Conservation (phyloP, 2,113 vertebrate genomes). For the Vimba vimba region DNA sequence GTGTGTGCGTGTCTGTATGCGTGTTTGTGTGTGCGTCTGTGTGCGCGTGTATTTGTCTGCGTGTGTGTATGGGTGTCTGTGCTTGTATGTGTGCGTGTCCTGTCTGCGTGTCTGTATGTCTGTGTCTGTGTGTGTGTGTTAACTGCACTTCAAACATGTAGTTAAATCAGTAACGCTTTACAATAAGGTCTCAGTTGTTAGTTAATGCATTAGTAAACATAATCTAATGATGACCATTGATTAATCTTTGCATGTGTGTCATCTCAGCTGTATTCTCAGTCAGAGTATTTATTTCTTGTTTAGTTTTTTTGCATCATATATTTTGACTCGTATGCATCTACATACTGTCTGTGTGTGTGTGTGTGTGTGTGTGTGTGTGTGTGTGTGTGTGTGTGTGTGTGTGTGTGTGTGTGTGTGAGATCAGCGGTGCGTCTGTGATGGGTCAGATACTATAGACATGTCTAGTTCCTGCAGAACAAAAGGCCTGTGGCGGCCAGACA, state of each 20-base stretch:
- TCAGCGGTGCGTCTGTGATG: background rate
- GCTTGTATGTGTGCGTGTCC: no score
- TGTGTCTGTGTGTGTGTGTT: no score
- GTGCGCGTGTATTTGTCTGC: no score
- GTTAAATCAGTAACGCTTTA: no score
- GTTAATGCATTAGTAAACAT: no score
- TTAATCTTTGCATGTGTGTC: background rate
- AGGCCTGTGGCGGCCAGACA: conserved; percentile 22
- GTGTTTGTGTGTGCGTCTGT: no score
- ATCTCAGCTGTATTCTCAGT: background rate
- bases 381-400: conserved; percentile 33
- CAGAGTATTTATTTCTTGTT: background rate
- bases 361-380: conserved; percentile 20
- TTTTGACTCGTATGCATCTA: background rate
- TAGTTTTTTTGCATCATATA: background rate
- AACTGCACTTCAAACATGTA: no score
- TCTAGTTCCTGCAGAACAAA: conserved; percentile 58
- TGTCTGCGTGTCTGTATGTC: no score
- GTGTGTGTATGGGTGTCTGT: background rate
- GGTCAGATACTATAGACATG: conserved; percentile 32
- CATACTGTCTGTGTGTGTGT: conserved; percentile 13
- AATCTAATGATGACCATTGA: no score
- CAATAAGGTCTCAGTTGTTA: no score
- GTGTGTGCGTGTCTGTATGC: background rate
- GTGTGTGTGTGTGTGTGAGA: background rate